Evolutionary conservation across 2,888 invertebrate species (phyloP), one percentile per base, ranked within the genome.

Genomic region (Nebria brevicollis): DNA sequence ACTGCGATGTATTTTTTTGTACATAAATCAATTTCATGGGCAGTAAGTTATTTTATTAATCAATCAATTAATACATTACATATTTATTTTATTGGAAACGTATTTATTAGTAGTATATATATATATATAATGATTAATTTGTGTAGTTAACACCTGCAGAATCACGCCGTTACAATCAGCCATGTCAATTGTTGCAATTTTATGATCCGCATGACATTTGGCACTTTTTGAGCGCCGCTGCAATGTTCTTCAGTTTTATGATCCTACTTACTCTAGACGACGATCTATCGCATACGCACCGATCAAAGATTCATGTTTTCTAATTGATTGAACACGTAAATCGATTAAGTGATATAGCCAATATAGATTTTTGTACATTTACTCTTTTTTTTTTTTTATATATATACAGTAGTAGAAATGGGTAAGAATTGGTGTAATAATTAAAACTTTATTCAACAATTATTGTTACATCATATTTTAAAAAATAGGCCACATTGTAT

Each of bases 131-230:
- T 34, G 26, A 72, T 6, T 34, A 64, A 66, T 80, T 70, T 25
- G 66, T 83, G 75, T 74, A 93, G 91, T 85, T 91, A 81, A 93
- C 95, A 0, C 95, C 96, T 0, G 95, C 96, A 0, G 90, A 92
- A 85, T 96, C 96, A 0, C 92, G 96, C 1, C 91, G 91, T 0
- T 93, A 91, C 86, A 97, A 97, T 89, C 91, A 91, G 79, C 91
- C 91, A 25, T 97, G 96, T 86, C 87, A 92, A 0, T 86, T 95
- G 7, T 89, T 96, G 25, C 89, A 92, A 73, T 94, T 96, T 87
- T 95, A 94, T 87, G 97, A 97, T 88, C 91, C 91, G 54, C 97
- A 97, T 88, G 97, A 97, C 87, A 91, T 95, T 74, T 97, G 97
- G 97, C 96, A 96, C 88, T 92, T 94, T 84, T 88, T 96, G 66